Evolutionary conservation across 2,888 invertebrate species (phyloP), one percentile per base, ranked within the genome.

Genomic region (Coenonympha arcania): DNA sequence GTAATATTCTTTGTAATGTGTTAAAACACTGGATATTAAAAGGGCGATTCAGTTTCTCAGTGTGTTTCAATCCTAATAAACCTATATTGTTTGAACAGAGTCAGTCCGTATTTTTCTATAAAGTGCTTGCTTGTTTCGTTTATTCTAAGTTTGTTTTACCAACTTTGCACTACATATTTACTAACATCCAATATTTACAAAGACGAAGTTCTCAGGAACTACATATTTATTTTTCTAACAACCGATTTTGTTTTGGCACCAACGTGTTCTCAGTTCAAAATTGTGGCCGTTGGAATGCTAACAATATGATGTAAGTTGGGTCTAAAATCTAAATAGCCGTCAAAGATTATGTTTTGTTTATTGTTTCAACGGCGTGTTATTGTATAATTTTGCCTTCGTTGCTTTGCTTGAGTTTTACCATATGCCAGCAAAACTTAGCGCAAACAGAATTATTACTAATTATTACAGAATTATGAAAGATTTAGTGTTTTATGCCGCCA

Each of bases 351-450:
- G 53, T 45, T 30, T 45, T 74, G 73, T 79, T 79, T 79, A 68
- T 78, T 79, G 59, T 76, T 71, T 68, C 71, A 67, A 66, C 70
- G 71, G 65, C 56, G 52, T 63, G 60, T 59, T 66, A 61, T 64
- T 64, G n/a, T n/a, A n/a, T 50, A 54, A 49, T 55, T 33, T 49
- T 48, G 57, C 52, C 45, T 52, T n/a, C n/a, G n/a, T n/a, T n/a
- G n/a, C 50, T 60, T 50, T 62, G 57, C 64, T 59, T 70, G 76
- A 73, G 67, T 65, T 65, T 56, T 56, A 59, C 63, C 65, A 64
- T 59, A 61, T 63, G 64, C 55, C 40, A 52, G 50, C 55, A 60
- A 52, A 55, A 52, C 40, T 56, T 56, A 51, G 40, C 26, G 30
- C 6, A 15, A 43, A 45, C 20, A 48, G 31, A 37, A 42, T 37